phyloP scores from a whole-genome alignment of 2,888 invertebrate genomes.

The Leptinotarsa peninsularis region DNA sequence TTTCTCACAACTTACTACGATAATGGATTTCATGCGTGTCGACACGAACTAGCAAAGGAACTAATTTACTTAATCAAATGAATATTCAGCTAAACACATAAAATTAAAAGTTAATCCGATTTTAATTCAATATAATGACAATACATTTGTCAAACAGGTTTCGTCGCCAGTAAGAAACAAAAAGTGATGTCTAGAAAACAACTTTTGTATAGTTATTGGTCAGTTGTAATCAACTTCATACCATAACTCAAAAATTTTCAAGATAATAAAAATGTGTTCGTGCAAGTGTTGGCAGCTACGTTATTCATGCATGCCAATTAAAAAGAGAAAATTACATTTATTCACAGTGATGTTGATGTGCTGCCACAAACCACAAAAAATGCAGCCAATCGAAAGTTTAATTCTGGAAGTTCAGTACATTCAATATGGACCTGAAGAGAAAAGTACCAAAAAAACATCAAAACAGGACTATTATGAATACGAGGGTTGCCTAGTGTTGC shows the following conservation, averaged over 20 bases:
- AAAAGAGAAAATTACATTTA: background rate
- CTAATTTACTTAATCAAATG: background rate
- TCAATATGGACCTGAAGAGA: too few species aligned
- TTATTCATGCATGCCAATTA: background rate
- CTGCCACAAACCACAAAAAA: too few species aligned
- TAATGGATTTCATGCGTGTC: slow-evolving; percentile 1
- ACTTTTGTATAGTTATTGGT: background rate
- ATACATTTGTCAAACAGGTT: too few species aligned
- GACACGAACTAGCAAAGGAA: background rate
- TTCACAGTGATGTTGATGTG: too few species aligned
- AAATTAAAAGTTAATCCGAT: background rate
- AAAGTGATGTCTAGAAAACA: background rate
- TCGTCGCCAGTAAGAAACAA: too few species aligned
- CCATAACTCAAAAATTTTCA: background rate
- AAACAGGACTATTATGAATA: too few species aligned
- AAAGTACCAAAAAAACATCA: too few species aligned
- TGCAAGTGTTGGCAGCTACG: background rate
- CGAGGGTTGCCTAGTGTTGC: too few species aligned
- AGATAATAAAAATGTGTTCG: too few species aligned
- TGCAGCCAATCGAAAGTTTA: too few species aligned
- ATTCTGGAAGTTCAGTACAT: too few species aligned
- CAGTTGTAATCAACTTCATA: background rate
- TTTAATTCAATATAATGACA: background rate
- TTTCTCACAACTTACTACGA: background rate
- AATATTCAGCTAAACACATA: background rate